Base-by-base conservation (phyloP, 2,797 vertebrate species). In the Oreochromis mossambicus region DNA sequence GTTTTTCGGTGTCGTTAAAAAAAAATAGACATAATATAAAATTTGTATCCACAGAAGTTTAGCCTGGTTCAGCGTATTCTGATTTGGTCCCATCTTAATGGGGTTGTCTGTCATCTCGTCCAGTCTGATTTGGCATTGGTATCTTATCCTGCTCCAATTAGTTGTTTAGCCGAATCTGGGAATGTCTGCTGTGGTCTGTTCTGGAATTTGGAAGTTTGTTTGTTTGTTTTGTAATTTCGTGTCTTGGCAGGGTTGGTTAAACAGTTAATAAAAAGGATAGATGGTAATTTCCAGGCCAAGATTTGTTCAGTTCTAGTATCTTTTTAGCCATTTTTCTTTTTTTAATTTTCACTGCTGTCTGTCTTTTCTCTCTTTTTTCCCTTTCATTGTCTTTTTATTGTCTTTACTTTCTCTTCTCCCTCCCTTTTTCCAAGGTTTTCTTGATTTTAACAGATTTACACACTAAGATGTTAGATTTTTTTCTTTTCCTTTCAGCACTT, bases 401-500 rank as follows among this genome's bases (percentile, higher is more conserved):
- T 58, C 7, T 24, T 41, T 52, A 19, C 9, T 32, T 26, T 41
- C n/a, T 52, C 13, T 26, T 15, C 4, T 29, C 13, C 11, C 13
- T 14, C 1, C 5, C 21, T 9, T 55, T 24, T 26, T 29, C 52
- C 9, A 6, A n/a, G 13, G 41, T 63, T 82, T 52, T 54, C 34
- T 61, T 83, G 80, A 81, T 78, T 89, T 88, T 61, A 50, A n/a
- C 70, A 77, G 34, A 56, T 84, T 84, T 73, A 73, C 24, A 4
- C 6, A 78, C 61, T 54, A 29, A 80, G 56, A 78, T 51, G 5
- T 19, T 77, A 3, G 2, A 17, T 78, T 83, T 83, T 77, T n/a
- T 78, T 77, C 80, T 81, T 70, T 84, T 80, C 77, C 77, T 83
- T 68, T 82, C 81, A 82, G 66, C 9, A 61, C 5, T 78, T 88